These are phyloP conservation scores for Carassius gibelio DNA, from an alignment of 2,113 vertebrate species.

Conservation along the genomic window DNA sequence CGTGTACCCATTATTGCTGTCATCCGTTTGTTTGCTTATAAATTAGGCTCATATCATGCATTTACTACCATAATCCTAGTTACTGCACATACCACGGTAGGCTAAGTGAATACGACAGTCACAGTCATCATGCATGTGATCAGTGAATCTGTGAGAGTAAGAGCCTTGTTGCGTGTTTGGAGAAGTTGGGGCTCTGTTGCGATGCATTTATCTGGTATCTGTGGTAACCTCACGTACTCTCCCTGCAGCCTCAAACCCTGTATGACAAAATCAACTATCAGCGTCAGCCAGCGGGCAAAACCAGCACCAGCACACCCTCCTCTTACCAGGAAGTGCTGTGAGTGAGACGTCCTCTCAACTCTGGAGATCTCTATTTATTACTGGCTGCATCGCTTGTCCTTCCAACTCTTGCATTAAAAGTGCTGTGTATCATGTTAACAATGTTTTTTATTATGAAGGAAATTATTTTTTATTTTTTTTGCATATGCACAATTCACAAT, in stretches of 20 bases:
- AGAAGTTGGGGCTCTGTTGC: neutral
- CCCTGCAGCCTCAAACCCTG: constrained; percentile 55
- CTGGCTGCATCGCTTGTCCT: neutral
- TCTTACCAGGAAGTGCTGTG: constrained; percentile 48
- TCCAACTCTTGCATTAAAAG: neutral
- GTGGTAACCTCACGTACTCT: neutral
- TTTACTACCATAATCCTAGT: neutral
- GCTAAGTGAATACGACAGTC: neutral
- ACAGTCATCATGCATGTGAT: neutral
- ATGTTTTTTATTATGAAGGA: no score
- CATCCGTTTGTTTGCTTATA: neutral
- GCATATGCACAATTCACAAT: neutral
- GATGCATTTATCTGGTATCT: neutral
- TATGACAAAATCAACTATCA: constrained; percentile 64
- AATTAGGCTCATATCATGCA: neutral
- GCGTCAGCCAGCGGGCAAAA: neutral
- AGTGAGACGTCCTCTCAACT: neutral
- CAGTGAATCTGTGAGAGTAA: neutral
- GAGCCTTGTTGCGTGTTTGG: neutral
- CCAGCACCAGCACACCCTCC: neutral
- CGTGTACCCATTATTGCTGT: neutral
- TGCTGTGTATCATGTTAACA: neutral
- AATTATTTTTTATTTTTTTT: no score
- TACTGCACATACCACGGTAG: neutral
- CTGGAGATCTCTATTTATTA: neutral